Percentiles rank a stretch among this genome's conserved stretches.
These are phyloP conservation scores for Phenganax stokvisi DNA, from an alignment of 92 coral and sea anemone genomes.

Conservation along the genomic window DNA sequence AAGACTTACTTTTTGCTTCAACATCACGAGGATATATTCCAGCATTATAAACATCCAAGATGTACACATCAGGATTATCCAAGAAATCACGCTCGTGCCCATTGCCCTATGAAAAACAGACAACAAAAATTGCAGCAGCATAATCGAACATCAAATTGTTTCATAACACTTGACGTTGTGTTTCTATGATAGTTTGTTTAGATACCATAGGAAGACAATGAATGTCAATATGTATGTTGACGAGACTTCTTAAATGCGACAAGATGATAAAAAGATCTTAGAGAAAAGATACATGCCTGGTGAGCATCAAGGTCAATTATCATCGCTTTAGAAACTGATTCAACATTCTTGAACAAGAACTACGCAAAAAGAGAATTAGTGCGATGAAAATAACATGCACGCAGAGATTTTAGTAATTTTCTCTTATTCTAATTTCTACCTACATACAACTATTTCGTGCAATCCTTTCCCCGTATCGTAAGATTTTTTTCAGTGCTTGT, in stretches of 20 bases:
- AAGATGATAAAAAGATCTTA: background rate
- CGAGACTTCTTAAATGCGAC: background rate
- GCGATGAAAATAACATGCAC: background rate
- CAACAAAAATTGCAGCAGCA: background rate
- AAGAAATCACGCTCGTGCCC: slow-evolving; percentile 95
- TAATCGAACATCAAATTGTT: background rate
- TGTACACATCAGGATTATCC: slow-evolving; percentile 77
- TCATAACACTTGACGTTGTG: background rate
- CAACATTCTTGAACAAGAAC: slow-evolving; percentile 66
- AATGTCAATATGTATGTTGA: background rate
- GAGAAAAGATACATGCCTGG: slow-evolving; percentile 52
- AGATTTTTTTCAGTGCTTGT: background rate
- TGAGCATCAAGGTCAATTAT: slow-evolving; percentile 98
- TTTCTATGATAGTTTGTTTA: background rate
- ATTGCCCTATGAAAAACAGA: slow-evolving; percentile 60
- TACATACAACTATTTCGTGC: no score
- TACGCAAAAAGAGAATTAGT: slow-evolving; percentile 18
- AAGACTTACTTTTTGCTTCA: slow-evolving; percentile 68
- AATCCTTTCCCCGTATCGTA: no score
- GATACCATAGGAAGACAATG: no score
- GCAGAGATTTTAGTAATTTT: no score
- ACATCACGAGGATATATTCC: slow-evolving; percentile 75
- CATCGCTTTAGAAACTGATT: slow-evolving; percentile 70
- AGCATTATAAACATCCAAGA: slow-evolving; percentile 87
- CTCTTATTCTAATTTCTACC: no score